A percentile compares a stretch with the other conserved stretches of the same genome.
Evolutionary conservation across 2,888 invertebrate genomes (phyloP).

Genomic region (Tetanocera ferruginea): DNA sequence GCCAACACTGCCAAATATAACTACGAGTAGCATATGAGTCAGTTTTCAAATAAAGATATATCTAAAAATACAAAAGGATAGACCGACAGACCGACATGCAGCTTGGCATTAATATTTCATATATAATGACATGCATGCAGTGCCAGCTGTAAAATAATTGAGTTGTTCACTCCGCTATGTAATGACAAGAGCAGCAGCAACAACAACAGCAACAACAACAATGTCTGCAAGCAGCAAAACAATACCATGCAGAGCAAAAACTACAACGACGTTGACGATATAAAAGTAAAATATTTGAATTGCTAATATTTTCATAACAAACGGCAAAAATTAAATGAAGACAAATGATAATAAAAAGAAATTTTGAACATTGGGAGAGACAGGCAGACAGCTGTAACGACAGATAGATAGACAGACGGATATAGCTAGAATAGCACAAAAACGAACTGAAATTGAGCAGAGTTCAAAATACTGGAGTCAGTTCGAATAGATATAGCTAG

Average conservation of each 20-base stretch:
- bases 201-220: neutral
- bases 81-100: too few species aligned
- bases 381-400: neutral
- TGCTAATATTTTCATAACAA: slow-evolving; percentile 14
- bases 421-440: too few species aligned
- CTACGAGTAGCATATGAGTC: too few species aligned
- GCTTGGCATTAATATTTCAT: neutral
- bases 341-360: slow-evolving; percentile 7
- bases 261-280: neutral
- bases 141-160: slow-evolving; percentile 21
- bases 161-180: slow-evolving; percentile 4
- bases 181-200: neutral
- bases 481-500: too few species aligned
- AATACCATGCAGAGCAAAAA: neutral
- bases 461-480: too few species aligned
- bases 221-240: neutral
- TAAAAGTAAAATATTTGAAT: slow-evolving; percentile 1
- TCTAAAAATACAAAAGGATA: too few species aligned
- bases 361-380: neutral
- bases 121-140: slow-evolving; percentile 8
- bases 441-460: too few species aligned
- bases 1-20: too few species aligned
- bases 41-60: too few species aligned
- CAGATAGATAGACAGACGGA: neutral
- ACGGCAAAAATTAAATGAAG: slow-evolving; percentile 1